Conservation (phyloP, 2,888 invertebrate genomes). For the Cyclophora albipunctata region DNA sequence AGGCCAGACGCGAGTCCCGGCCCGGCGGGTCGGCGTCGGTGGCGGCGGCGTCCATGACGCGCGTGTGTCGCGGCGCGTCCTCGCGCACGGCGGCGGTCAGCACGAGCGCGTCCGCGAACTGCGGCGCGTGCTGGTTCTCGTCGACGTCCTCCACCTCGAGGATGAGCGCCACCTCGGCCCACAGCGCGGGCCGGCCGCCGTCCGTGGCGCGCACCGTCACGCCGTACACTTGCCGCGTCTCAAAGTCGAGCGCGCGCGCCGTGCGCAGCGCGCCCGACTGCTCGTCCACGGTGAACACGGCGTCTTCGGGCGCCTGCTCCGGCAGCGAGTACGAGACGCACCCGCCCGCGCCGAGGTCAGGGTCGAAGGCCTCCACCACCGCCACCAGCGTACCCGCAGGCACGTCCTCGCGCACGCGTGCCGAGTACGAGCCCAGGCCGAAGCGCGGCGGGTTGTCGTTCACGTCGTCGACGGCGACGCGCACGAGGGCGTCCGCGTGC, state of each 20-base stretch:
- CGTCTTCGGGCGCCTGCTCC: conserved; percentile 76
- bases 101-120: conserved; percentile 85
- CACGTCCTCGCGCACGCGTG: conserved; percentile 93
- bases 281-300: conserved; percentile 88
- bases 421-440: conserved; percentile 82
- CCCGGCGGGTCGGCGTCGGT: conserved; percentile 87
- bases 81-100: conserved; percentile 84
- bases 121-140: conserved; percentile 90
- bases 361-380: conserved; percentile 86
- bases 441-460: conserved; percentile 93
- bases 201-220: conserved; percentile 90
- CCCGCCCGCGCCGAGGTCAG: conserved; percentile 89
- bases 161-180: conserved; percentile 85
- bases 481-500: conserved; percentile 87
- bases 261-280: conserved; percentile 91
- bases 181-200: conserved; percentile 86
- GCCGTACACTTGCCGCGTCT: conserved; percentile 89
- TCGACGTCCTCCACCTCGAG: conserved; percentile 95
- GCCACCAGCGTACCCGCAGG: conserved; percentile 91
- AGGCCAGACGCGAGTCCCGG: conserved; percentile 87
- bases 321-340: conserved; percentile 86
- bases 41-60: conserved; percentile 86
- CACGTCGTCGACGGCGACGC: conserved; percentile 89
- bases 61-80: conserved; percentile 84
- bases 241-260: conserved; percentile 87